Conservation (phyloP, 2,888 invertebrate species). For the Calephelis perditalis region DNA sequence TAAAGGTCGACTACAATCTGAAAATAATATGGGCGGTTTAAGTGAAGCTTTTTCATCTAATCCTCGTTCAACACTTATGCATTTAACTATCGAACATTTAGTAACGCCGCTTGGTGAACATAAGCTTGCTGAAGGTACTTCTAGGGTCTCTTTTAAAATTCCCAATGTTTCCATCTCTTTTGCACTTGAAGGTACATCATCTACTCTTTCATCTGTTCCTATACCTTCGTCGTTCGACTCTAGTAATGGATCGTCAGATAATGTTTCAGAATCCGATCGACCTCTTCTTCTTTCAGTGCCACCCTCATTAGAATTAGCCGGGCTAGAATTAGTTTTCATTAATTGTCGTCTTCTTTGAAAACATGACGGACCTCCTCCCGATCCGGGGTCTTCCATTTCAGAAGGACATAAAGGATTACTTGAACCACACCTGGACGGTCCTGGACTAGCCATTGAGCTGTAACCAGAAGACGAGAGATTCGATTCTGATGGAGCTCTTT, state of each 20-base stretch:
- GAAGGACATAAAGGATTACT: conserved; percentile 87
- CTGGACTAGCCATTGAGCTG: conserved; percentile 91
- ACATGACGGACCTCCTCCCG: conserved; percentile 73
- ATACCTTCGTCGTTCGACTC: conserved; percentile 89
- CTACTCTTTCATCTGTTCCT: conserved; percentile 86
- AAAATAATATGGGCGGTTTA: conserved; percentile 74
- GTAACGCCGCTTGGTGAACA: conserved; percentile 71
- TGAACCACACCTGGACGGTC: conserved; percentile 88
- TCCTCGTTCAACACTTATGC: conserved; percentile 74
- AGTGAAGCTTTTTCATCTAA: conserved; percentile 67
- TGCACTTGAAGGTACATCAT: conserved; percentile 83
- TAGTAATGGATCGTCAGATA: conserved; percentile 83
- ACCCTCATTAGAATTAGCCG: conserved; percentile 61
- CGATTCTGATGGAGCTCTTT: conserved; percentile 88
- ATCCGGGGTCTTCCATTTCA: conserved; percentile 85
- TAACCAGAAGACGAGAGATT: conserved; percentile 91
- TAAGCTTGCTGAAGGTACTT: conserved; percentile 60
- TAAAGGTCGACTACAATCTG: conserved; percentile 76
- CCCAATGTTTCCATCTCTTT: conserved; percentile 76
- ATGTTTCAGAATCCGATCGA: conserved; percentile 85
- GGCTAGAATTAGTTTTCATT: conserved; percentile 78
- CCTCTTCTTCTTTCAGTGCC: conserved; percentile 75
- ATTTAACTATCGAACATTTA: conserved; percentile 75
- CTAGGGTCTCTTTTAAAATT: conserved; percentile 63
- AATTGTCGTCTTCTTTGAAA: conserved; percentile 79